These are phyloP conservation scores for Augochlorella aurata DNA, from an alignment of 2,888 invertebrate genomes.

Conservation along the genomic window DNA sequence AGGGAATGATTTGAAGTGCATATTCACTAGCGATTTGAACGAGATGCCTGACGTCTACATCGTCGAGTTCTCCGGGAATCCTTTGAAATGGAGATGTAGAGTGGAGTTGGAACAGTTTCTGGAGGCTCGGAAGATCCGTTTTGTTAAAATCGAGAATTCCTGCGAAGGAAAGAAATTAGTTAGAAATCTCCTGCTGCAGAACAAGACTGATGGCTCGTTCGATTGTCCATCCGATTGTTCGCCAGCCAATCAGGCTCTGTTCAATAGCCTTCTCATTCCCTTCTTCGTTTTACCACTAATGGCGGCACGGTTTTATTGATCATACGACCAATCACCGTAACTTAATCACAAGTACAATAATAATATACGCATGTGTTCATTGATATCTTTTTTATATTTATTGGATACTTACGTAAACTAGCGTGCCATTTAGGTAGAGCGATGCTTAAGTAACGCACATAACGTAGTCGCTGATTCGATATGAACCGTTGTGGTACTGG, in stretches of 20 bases:
- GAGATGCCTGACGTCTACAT: slow-evolving; percentile 64
- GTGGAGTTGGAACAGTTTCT: slow-evolving; percentile 72
- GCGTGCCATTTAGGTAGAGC: neutral
- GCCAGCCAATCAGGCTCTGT: neutral
- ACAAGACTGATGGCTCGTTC: slow-evolving; percentile 52
- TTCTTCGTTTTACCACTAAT: neutral
- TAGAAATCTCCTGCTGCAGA: slow-evolving; percentile 54
- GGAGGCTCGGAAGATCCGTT: slow-evolving; percentile 62
- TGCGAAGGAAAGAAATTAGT: slow-evolving; percentile 66
- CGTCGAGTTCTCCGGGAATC: slow-evolving; percentile 72
- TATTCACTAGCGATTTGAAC: slow-evolving; percentile 71
- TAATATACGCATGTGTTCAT: slow-evolving; percentile 38
- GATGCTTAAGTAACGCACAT: slow-evolving; percentile 21
- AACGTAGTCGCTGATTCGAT: slow-evolving; percentile 5
- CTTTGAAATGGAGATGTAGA: slow-evolving; percentile 74
- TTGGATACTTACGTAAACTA: neutral
- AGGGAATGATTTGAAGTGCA: slow-evolving; percentile 71
- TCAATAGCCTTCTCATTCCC: neutral
- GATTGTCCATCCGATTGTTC: slow-evolving; percentile 55
- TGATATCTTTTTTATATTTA: slow-evolving; percentile 13
- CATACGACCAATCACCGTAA: neutral
- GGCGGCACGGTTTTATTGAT: neutral
- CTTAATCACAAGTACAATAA: slow-evolving; percentile 42
- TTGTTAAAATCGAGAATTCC: slow-evolving; percentile 60
- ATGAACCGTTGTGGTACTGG: neutral